A percentile compares a stretch with the other conserved stretches of the same genome.
Conservation (phyloP, 2,797 vertebrate species). For the Ctenosaura bakeri region DNA sequence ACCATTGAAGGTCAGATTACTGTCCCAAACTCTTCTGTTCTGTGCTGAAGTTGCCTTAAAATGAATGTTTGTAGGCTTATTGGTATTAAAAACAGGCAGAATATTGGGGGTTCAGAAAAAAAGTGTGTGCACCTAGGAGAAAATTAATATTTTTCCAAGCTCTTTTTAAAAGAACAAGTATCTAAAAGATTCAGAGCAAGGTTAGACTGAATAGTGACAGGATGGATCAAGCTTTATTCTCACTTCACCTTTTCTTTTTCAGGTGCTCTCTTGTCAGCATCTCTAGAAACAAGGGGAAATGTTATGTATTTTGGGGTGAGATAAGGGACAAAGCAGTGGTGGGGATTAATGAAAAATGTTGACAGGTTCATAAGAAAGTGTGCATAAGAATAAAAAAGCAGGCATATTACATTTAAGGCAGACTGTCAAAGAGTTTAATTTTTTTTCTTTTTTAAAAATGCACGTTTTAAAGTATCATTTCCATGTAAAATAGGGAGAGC, state of each 20-base stretch:
- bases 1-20: background rate
- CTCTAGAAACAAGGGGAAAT: background rate
- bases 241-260: background rate
- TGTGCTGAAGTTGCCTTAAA: background rate
- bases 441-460: too few species aligned
- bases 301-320: background rate
- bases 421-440: background rate
- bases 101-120: background rate
- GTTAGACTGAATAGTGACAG: background rate
- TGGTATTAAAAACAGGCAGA: background rate
- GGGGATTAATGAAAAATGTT: background rate
- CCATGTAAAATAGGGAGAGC: too few species aligned
- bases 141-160: background rate
- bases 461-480: too few species aligned
- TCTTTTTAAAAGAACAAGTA: background rate
- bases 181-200: background rate
- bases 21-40: background rate
- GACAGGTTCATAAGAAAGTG: background rate
- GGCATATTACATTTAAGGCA: background rate
- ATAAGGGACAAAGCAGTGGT: background rate
- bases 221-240: background rate
- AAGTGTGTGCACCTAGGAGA: background rate
- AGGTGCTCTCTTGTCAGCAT: background rate
- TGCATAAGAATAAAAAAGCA: background rate
- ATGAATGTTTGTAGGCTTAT: background rate